Conservation (phyloP, 2,113 vertebrate species). For the Pavo muticus region DNA sequence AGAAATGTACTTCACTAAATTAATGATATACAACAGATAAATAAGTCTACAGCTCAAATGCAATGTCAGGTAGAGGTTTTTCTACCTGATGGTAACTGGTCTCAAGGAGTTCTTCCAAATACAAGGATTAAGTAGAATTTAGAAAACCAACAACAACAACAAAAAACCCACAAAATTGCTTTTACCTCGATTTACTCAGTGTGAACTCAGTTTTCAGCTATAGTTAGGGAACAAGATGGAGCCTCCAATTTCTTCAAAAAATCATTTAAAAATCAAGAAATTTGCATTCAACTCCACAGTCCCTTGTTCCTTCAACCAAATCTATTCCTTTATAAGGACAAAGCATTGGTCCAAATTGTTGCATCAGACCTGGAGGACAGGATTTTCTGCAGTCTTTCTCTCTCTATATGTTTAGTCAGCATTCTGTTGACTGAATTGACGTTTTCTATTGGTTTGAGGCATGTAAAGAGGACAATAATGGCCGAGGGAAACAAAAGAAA, state of each 20-base stretch:
- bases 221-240: not conserved
- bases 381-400: not conserved
- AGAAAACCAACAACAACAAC: not conserved
- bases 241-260: not conserved
- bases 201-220: not conserved
- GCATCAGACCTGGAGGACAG: not conserved
- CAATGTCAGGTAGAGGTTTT: not conserved
- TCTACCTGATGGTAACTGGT: not conserved
- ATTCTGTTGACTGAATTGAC: not conserved
- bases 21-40: not conserved
- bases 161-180: not conserved
- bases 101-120: not conserved
- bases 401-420: not conserved
- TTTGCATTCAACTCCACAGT: not conserved
- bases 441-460: not conserved
- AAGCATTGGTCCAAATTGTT: not conserved
- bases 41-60: not conserved
- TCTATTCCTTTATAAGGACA: not conserved
- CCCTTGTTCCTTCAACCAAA: not conserved
- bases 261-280: not conserved
- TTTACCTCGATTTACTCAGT: not conserved
- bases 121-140: not conserved
- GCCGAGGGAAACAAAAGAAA: not conserved
- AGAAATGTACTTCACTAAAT: not conserved
- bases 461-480: not conserved